Conservation (phyloP, 2,888 invertebrate genomes). For the Polyploca ridens region DNA sequence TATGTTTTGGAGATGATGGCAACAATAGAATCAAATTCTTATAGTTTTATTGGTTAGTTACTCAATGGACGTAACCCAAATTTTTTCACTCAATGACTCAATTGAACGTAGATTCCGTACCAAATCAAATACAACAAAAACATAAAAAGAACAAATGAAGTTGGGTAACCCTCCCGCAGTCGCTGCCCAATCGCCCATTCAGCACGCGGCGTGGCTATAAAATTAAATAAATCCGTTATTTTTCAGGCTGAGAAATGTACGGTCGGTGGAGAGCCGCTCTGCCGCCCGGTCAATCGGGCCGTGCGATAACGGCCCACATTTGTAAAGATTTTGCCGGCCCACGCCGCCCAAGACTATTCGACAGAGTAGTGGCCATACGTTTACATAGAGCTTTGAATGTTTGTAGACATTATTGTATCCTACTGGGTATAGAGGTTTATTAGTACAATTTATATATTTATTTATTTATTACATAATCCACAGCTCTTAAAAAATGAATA, state of each 20-base stretch:
- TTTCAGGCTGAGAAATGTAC: constrained; percentile 80
- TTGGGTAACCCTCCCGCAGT: constrained; percentile 24
- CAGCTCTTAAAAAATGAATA: too few relatives aligned
- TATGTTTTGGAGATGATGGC: too few relatives aligned
- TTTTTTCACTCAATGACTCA: not conserved
- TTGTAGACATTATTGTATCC: constrained; percentile 13
- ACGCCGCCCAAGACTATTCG: constrained; percentile 64
- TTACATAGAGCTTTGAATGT: constrained; percentile 45
- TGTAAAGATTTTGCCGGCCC: constrained; percentile 81
- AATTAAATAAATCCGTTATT: constrained; percentile 85
- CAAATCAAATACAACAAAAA: constrained; percentile 32
- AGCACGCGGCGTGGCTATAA: constrained; percentile 81
- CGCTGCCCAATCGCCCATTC: constrained; percentile 77
- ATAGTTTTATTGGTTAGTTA: not conserved
- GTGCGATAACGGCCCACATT: constrained; percentile 80
- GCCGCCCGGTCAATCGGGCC: constrained; percentile 76
- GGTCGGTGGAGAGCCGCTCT: constrained; percentile 42
- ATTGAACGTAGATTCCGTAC: constrained; percentile 11
- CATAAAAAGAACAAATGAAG: constrained; percentile 33
- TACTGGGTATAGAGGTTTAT: too few relatives aligned
- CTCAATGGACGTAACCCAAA: not conserved
- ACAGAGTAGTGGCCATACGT: constrained; percentile 69
- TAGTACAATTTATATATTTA: too few relatives aligned
- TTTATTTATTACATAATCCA: too few relatives aligned
- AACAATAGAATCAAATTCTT: too few relatives aligned